phyloP scores from a whole-genome alignment of 2,113 vertebrate species.

The Microcebus murinus region DNA sequence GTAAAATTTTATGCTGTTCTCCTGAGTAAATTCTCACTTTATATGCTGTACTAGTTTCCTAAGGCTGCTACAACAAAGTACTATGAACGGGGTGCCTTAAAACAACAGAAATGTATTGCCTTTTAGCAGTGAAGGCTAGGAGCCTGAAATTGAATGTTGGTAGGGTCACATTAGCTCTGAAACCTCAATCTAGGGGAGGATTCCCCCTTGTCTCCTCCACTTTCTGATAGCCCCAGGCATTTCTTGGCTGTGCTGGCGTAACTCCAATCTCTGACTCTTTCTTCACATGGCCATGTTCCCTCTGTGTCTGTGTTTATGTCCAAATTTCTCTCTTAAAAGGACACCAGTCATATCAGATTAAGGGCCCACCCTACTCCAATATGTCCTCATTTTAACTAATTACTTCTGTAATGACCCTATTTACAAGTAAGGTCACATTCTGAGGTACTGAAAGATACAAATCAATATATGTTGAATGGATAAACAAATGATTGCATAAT shows the following conservation, averaged over 20 bases:
- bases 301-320: neutral
- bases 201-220: neutral
- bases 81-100: neutral
- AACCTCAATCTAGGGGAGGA: neutral
- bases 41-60: neutral
- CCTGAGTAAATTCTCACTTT: neutral
- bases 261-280: neutral
- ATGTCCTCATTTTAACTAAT: neutral
- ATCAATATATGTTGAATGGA: neutral
- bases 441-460: neutral
- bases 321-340: neutral
- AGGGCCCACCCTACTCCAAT: neutral
- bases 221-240: neutral
- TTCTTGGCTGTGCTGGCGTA: neutral
- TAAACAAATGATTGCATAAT: neutral
- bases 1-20: neutral
- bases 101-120: neutral
- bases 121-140: neutral
- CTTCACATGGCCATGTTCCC: neutral
- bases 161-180: neutral
- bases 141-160: neutral
- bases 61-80: neutral
- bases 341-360: neutral
- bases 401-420: neutral
- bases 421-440: neutral